These are phyloP conservation scores for Mechanitis messenoides DNA, from an alignment of 2,888 invertebrate genomes.

Conservation along the genomic window DNA sequence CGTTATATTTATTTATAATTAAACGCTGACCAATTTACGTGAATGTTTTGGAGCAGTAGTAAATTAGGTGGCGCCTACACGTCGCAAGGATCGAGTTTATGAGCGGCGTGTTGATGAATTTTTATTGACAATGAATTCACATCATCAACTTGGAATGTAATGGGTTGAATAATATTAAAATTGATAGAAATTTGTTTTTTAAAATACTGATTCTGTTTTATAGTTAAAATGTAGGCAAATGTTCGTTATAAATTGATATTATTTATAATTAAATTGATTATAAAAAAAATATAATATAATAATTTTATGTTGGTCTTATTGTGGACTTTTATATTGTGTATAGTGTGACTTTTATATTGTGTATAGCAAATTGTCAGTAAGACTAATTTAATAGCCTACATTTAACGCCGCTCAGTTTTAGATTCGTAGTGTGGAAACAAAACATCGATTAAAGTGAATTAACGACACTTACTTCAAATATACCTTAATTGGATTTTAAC, in stretches of 20 bases:
- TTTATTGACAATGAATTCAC: constrained; percentile 26
- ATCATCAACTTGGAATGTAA: constrained; percentile 17
- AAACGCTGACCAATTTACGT: constrained; percentile 36
- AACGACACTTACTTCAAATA: too few relatives aligned
- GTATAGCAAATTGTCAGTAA: too few relatives aligned
- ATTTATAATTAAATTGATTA: too few relatives aligned
- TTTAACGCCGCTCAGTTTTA: too few relatives aligned
- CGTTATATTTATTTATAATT: constrained; percentile 21
- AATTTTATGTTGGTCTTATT: too few relatives aligned
- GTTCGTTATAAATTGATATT: background rate
- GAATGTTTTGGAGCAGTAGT: constrained; percentile 55
- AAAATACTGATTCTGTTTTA: background rate
- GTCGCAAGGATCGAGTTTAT: constrained; percentile 28
- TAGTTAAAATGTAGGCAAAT: background rate
- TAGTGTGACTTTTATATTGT: too few relatives aligned
- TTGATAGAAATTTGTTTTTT: constrained; percentile 10
- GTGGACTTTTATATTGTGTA: too few relatives aligned
- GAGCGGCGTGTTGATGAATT: constrained; percentile 23
- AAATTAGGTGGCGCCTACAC: constrained; percentile 57
- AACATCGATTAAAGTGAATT: too few relatives aligned
- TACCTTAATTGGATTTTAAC: too few relatives aligned
- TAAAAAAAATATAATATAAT: too few relatives aligned
- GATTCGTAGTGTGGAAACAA: too few relatives aligned
- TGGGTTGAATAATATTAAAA: constrained; percentile 13
- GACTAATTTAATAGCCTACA: too few relatives aligned